Base-by-base conservation (phyloP, 2,113 vertebrate species). In the Podarcis raffonei region DNA sequence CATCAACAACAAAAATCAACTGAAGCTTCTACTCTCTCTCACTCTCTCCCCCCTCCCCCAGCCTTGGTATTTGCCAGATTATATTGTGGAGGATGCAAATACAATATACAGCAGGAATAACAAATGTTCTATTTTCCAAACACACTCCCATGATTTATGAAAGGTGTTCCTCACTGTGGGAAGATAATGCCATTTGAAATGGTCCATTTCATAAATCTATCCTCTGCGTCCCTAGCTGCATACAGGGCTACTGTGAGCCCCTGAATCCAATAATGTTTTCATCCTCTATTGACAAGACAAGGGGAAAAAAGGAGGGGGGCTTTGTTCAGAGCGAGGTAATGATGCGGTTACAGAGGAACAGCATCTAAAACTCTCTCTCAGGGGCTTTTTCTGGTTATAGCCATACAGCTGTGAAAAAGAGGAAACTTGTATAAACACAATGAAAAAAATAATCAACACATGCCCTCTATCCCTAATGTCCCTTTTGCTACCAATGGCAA, bases 181-280 rank as follows among this genome's bases (percentile, higher is more conserved):
- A 95, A 98, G 97, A 98, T 97, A 98, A 98, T 97, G 97, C 97
- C 96, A 97, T 97, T 97, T 97, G 97, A 98, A 98, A 98, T 97
- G 97, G 97, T 97, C 97, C 97, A 97, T 98, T 98, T 98, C 98
- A 97, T 98, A 98, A 98, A 98, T 98, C 97, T 97, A 97, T 97
- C 97, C 96, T 94, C 93, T 95, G 95, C 87, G 84, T 95, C 95
- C 96, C 95, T 93, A 95, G 95, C 93, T 91, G 94, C 91, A 93
- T 89, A 88, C 89, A 96, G 94, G 94, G 92, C 96, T 94, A 88
- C 96, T 95, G 92, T n/a, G 95, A 97, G 96, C 96, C 96, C 95
- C 96, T 94, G 95, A 97, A 97, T 97, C 97, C 97, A 96, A 97
- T 98, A 97, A 97, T 95, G 95, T 97, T 97, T 97, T 97, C 97